A percentile compares a stretch with the other conserved stretches of the same genome.
Evolutionary conservation across 2,797 vertebrate species (phyloP).

Genomic region (Rhinogobio ventralis): DNA sequence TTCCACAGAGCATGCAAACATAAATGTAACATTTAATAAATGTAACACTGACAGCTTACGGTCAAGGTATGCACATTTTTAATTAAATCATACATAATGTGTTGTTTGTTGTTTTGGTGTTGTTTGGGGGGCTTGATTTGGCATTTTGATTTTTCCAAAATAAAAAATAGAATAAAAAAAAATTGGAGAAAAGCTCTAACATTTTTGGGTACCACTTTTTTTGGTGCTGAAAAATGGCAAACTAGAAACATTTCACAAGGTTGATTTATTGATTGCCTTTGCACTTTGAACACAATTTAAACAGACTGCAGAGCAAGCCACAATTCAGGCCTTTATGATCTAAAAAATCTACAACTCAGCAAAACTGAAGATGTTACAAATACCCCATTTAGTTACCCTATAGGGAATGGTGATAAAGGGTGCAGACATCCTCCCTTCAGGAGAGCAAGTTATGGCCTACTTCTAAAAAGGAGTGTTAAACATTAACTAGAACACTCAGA

Average conservation of each 20-base stretch:
- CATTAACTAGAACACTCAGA: background rate
- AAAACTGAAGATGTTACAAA: constrained; percentile 58
- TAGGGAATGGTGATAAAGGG: constrained; percentile 41
- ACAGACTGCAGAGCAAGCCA: constrained; percentile 46
- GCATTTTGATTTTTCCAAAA: background rate
- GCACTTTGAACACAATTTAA: constrained; percentile 54
- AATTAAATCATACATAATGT: no score
- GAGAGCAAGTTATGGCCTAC: constrained; percentile 29
- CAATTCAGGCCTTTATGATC: constrained; percentile 45
- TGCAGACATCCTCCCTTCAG: constrained; percentile 40
- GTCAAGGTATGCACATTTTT: background rate
- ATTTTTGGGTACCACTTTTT: constrained; percentile 28
- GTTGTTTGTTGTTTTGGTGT: background rate
- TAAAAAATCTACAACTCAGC: constrained; percentile 49
- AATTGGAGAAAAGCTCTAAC: background rate
- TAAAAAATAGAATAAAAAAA: background rate
- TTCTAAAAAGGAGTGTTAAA: constrained; percentile 21
- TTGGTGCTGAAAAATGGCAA: constrained; percentile 48
- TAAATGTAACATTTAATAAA: background rate
- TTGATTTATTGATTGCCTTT: constrained; percentile 60
- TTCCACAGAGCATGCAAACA: background rate
- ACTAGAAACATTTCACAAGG: constrained; percentile 46
- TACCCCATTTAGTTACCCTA: constrained; percentile 56
- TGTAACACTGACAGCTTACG: background rate
- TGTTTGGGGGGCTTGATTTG: background rate